Base-by-base conservation (phyloP, 2,888 invertebrate genomes). In the Zeuzera pyrina region DNA sequence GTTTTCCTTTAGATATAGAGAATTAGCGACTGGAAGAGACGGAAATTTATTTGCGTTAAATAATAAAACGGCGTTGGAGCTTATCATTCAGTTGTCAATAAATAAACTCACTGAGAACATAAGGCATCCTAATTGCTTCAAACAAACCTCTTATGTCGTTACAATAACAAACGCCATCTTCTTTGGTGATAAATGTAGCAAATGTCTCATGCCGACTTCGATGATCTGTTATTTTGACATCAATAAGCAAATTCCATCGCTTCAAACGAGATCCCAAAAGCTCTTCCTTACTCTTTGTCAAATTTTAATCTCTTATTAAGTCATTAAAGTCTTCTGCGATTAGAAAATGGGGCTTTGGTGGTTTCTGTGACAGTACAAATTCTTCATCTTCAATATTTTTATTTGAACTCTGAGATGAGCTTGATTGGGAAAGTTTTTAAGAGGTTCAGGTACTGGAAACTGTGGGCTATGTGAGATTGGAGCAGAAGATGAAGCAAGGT, bases 11-110 rank as follows among this genome's bases (percentile, higher is more conserved):
- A 40, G 33, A 11, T n/a, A 3, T 22, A 43, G 39, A 10, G 46
- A 43, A 21, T 42, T 30, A 19, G 30, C 28, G 32, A 47, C 2
- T 10, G 44, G 44, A 34, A 41, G 32, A 35, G 38, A 41, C 6
- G 39, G 39, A 43, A 39, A 43, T 43, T 37, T 38, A 29, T 47
- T 46, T 34, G 42, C 42, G 25, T 46, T 42, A 32, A 43, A 45
- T 5, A 45, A 16, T 13, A 45, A 38, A 36, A 47, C 44, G 35
- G 42, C 44, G 35, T 45, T 47, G 36, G 43, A 39, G 24, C 45
- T 45, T 43, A 28, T 43, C 41, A 40, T 39, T 35, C 45, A 48
- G 36, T 38, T 38, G 36, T 47, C 45, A 14, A 45, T 45, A 37
- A 45, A 47, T 16, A 45, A 15, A 32, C 42, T 45, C 44, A 10